These are phyloP conservation scores for Lepidochrysops patricia DNA, from an alignment of 2,888 invertebrate genomes.

Conservation along the genomic window DNA sequence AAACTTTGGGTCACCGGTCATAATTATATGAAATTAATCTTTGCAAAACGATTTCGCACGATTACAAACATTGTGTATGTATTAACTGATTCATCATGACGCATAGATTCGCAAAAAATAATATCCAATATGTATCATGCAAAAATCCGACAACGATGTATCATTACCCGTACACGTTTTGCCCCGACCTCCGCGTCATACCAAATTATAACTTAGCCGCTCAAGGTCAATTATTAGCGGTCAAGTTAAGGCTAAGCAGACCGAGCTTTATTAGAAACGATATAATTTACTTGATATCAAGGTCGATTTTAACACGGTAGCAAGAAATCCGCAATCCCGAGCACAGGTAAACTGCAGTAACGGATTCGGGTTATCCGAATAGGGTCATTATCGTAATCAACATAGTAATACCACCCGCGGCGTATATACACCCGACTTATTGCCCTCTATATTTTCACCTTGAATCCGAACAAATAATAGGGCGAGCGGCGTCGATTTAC, in stretches of 20 bases:
- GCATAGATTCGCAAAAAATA: conserved; percentile 13
- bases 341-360: conserved; percentile 10
- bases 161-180: conserved; percentile 16
- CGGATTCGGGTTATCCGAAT: conserved; percentile 10
- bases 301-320: not conserved
- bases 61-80: not conserved
- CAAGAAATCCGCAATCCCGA: not conserved
- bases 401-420: conserved; percentile 28
- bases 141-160: conserved; percentile 15
- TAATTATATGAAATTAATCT: not conserved
- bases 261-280: not conserved
- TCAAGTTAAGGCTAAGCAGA: conserved; percentile 20
- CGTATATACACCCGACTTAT: conserved; percentile 22
- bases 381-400: conserved; percentile 21
- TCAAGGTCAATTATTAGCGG: conserved; percentile 24
- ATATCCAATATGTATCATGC: conserved; percentile 13
- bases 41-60: not conserved
- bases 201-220: conserved; percentile 24
- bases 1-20: not conserved
- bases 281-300: not conserved
- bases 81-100: conserved; percentile 6
- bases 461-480: conserved; percentile 61
- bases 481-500: conserved; percentile 67
- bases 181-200: conserved; percentile 24
- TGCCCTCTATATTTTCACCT: conserved; percentile 32